These are phyloP conservation scores for Mercenaria mercenaria DNA, from an alignment of 1,140 invertebrate species.

Conservation along the genomic window DNA sequence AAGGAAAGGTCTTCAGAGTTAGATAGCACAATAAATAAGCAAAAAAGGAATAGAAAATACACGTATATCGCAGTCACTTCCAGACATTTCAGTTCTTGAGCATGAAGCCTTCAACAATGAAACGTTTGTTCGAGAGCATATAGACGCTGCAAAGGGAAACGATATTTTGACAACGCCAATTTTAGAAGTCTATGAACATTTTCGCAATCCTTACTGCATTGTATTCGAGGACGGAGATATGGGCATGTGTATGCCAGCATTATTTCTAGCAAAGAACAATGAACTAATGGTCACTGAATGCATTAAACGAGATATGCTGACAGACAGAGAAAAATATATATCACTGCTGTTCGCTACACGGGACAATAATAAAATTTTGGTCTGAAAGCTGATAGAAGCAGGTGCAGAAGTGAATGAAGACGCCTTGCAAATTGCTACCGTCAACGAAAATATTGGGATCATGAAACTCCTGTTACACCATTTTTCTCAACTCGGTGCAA, in stretches of 20 bases:
- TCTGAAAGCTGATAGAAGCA: background rate
- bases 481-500: background rate
- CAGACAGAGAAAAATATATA: background rate
- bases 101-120: background rate
- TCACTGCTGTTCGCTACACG: background rate
- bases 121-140: background rate
- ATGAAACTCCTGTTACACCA: background rate
- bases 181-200: background rate
- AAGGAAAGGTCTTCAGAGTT: background rate
- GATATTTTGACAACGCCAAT: background rate
- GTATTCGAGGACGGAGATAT: background rate
- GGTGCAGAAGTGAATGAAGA: slow-evolving; percentile 1
- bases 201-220: background rate
- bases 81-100: background rate
- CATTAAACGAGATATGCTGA: background rate
- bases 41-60: background rate
- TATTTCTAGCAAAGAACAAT: background rate
- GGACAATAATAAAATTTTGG: background rate
- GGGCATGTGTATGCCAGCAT: background rate
- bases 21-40: background rate
- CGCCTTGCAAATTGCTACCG: slow-evolving; percentile 13
- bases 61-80: background rate
- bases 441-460: background rate
- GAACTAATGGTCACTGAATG: background rate
- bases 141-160: background rate